Base-by-base conservation (phyloP, 2,888 invertebrate species). In the Tiphia femorata region DNA sequence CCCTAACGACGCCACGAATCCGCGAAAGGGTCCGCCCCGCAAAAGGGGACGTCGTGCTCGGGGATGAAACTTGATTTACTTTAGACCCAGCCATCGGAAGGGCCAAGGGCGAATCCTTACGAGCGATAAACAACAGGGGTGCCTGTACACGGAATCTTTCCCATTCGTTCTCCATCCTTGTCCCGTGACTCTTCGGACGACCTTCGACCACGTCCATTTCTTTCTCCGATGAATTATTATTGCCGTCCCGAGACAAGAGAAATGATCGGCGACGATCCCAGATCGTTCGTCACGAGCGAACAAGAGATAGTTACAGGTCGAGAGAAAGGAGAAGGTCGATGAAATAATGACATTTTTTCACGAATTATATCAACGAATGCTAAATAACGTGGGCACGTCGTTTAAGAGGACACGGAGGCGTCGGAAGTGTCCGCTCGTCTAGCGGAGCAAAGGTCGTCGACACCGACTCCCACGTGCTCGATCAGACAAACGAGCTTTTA, bases 11-110 rank as follows among this genome's bases (percentile, higher is more conserved):
- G 43, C 51, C 49, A 25, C 4, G 65, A 65, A 65, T 65, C 51
- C 47, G 19, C 35, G 38, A 44, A 50, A 25, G 35, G 29, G 25
- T 50, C 38, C 14, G 12, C 33, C 12, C 33, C 33, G n/a, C 33
- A 14, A 33, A n/a, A 35, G 68, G 58, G 65, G 62, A 55, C 65
- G n/a, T 67, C 58, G 65, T 58, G 62, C 59, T 48, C 55, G 55
- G 59, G 57, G 60, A 58, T 62, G 65, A 68, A 68, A 65, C 65
- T 65, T 62, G 67, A 68, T 68, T 68, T 68, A 58, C 58, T 53
- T 42, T 37, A 46, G 35, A 44, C 40, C 54, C 58, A 8, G 25
- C 17, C 17, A 6, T 17, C 10, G 12, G 33, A 33, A 12, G 12
- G 8, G 4, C 8, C 7, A 8, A n/a, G 33, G 12, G 33, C 8